phyloP scores from a whole-genome alignment of 2,888 invertebrate genomes.

The Hirtodrosophila cameraria region DNA sequence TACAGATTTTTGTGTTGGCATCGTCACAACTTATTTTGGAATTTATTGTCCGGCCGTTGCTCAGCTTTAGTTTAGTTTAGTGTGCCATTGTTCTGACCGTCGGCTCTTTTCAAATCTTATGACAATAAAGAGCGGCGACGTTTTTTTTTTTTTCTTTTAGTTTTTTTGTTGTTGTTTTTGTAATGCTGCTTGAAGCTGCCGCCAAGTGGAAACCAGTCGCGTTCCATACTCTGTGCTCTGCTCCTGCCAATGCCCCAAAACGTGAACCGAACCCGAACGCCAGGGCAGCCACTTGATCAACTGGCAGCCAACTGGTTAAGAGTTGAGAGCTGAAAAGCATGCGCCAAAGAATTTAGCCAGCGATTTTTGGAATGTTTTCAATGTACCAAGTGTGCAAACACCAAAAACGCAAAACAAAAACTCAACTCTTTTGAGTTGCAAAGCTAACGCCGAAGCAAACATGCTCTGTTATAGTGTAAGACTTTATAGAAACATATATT shows the following conservation, averaged over 20 bases:
- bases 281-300: constrained; percentile 70
- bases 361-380: constrained; percentile 78
- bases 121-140: constrained; percentile 69
- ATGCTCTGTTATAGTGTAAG: constrained; percentile 3
- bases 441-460: neutral
- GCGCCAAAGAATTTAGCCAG: constrained; percentile 77
- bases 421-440: constrained; percentile 12
- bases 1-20: constrained; percentile 41
- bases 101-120: constrained; percentile 67
- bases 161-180: constrained; percentile 11
- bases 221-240: constrained; percentile 32
- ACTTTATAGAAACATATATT: neutral
- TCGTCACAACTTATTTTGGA: constrained; percentile 54
- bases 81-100: constrained; percentile 75
- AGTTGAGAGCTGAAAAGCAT: constrained; percentile 73
- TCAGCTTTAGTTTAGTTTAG: constrained; percentile 65
- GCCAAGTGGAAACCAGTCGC: constrained; percentile 65
- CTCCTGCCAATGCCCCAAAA: constrained; percentile 71
- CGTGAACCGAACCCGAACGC: constrained; percentile 39
- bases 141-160: constrained; percentile 27
- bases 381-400: constrained; percentile 72
- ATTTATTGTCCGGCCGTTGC: constrained; percentile 57
- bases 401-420: constrained; percentile 48
- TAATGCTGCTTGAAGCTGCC: constrained; percentile 52
- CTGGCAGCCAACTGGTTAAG: constrained; percentile 71